phyloP scores from a whole-genome alignment of 2,113 vertebrate species.

The Coregonus clupeaformis region DNA sequence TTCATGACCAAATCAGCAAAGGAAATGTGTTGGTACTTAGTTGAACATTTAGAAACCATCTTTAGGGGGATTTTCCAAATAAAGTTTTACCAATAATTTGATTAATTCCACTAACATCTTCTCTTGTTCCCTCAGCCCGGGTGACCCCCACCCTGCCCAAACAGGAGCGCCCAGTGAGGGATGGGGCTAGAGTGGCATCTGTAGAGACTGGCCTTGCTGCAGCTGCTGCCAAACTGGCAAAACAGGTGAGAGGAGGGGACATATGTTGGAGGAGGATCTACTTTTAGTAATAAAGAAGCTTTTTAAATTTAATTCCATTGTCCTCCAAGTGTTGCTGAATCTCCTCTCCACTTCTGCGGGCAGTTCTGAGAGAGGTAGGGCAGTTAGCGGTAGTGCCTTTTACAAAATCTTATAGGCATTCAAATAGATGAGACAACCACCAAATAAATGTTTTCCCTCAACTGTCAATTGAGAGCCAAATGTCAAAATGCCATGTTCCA shows the following conservation, averaged over 20 bases:
- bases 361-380: too few species aligned
- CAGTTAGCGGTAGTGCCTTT: not conserved
- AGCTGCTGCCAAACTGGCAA: conserved; percentile 88
- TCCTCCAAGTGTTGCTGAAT: too few species aligned
- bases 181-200: conserved; percentile 88
- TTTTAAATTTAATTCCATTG: too few species aligned
- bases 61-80: too few species aligned
- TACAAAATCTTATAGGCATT: not conserved
- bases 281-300: too few species aligned
- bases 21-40: not conserved
- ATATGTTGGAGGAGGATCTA: too few species aligned
- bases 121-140: conserved; percentile 71
- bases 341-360: too few species aligned
- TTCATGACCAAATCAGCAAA: too few species aligned
- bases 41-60: not conserved
- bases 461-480: too few species aligned
- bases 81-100: too few species aligned
- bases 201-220: conserved; percentile 91
- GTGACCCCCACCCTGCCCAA: conserved; percentile 89
- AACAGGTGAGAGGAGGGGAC: conserved; percentile 76
- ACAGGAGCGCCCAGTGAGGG: conserved; percentile 88
- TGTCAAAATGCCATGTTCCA: not conserved
- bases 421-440: not conserved
- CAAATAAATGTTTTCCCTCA: not conserved
- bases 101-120: too few species aligned